These are phyloP conservation scores for Eleginops maclovinus DNA, from an alignment of 2,113 vertebrate genomes.

Conservation along the genomic window DNA sequence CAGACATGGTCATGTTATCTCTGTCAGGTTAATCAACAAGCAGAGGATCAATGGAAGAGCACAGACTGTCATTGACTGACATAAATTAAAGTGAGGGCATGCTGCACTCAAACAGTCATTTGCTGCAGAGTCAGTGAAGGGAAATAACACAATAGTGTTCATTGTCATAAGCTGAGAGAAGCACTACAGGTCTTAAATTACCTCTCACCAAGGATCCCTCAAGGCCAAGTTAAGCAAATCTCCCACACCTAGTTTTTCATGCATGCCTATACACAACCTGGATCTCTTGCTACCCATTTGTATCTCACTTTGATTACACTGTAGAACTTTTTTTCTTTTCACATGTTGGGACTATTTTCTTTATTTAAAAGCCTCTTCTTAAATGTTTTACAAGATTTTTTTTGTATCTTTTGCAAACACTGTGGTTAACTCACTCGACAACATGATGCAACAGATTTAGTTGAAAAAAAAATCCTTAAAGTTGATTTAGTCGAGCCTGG, in stretches of 20 bases:
- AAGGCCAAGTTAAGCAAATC: constrained; percentile 66
- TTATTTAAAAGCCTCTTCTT: not conserved
- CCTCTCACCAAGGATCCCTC: constrained; percentile 64
- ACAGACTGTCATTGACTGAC: constrained; percentile 22
- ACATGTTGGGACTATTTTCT: not conserved
- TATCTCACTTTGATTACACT: constrained; percentile 9
- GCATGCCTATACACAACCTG: constrained; percentile 53
- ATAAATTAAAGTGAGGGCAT: constrained; percentile 23
- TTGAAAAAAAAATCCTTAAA: not conserved
- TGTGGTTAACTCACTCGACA: not conserved
- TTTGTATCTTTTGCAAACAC: not conserved
- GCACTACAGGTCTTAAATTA: constrained; percentile 71
- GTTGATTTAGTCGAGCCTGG: not conserved
- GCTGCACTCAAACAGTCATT: constrained; percentile 44
- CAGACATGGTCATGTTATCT: constrained; percentile 49
- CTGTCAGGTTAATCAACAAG: constrained; percentile 68
- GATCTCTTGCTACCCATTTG: constrained; percentile 9
- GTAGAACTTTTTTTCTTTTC: not conserved
- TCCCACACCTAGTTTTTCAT: constrained; percentile 74
- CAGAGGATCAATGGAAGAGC: constrained; percentile 16
- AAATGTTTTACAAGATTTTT: not conserved
- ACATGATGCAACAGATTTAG: not conserved
- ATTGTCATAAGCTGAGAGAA: constrained; percentile 69
- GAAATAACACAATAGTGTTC: constrained; percentile 64
- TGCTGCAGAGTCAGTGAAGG: constrained; percentile 52